phyloP scores from a whole-genome alignment of 2,888 invertebrate genomes.

The Platerodrilus igneus region DNA sequence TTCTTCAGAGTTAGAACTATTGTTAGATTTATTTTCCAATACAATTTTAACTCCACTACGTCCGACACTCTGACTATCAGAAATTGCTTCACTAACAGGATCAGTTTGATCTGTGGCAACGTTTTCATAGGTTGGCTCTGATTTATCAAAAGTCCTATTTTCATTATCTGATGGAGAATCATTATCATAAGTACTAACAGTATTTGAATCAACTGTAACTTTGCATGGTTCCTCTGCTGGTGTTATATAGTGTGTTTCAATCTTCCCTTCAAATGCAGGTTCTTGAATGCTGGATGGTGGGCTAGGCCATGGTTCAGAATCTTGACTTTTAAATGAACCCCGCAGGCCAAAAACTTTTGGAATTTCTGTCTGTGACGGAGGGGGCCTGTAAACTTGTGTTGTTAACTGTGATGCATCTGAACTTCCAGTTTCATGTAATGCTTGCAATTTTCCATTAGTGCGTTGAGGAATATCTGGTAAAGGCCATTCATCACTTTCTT shows the following conservation, averaged over 20 bases:
- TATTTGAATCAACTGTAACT: conserved; percentile 66
- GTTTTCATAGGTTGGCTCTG: conserved; percentile 46
- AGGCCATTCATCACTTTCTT: conserved; percentile 69
- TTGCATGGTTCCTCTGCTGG: conserved; percentile 75
- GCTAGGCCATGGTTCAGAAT: conserved; percentile 78
- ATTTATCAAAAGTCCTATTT: conserved; percentile 63
- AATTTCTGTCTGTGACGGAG: conserved; percentile 38
- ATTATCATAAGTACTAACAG: conserved; percentile 57
- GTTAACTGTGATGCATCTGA: conserved; percentile 46
- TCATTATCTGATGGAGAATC: conserved; percentile 63
- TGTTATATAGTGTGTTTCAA: conserved; percentile 75
- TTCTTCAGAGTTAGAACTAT: conserved; percentile 47
- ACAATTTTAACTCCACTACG: conserved; percentile 46
- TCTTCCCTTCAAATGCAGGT: conserved; percentile 68
- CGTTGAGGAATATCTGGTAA: conserved; percentile 62
- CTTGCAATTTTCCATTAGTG: conserved; percentile 38
- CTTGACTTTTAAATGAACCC: conserved; percentile 52
- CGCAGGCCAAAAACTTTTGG: conserved; percentile 46
- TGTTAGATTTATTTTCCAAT: conserved; percentile 39
- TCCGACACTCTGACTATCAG: conserved; percentile 45
- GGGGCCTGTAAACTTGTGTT: conserved; percentile 45
- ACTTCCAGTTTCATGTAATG: conserved; percentile 46
- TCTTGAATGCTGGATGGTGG: conserved; percentile 69
- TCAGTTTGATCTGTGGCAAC: conserved; percentile 36
- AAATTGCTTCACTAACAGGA: conserved; percentile 42